Percentiles rank a stretch among this genome's conserved stretches.
Evolutionary conservation across 1,140 invertebrate genomes (phyloP).

Genomic region (Drosophila equinoxialis): DNA sequence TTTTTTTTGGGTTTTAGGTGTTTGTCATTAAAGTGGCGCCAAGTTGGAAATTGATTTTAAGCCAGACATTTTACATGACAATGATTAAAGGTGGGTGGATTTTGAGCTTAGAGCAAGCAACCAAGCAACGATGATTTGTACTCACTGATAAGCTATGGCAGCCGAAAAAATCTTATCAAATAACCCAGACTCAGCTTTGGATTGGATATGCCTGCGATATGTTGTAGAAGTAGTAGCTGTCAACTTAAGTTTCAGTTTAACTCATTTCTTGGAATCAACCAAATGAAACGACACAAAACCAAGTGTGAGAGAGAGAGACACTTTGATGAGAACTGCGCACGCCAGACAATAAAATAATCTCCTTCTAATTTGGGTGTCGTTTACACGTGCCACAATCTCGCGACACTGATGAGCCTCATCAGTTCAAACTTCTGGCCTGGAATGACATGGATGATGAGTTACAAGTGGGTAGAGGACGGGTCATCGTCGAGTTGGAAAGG

Average conservation of each 20-base stretch:
- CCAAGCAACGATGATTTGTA: constrained; percentile 31
- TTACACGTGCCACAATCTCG: constrained; percentile 70
- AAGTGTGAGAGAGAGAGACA: constrained; percentile 17
- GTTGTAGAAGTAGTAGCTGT: constrained; percentile 25
- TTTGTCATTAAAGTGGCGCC: constrained; percentile 73
- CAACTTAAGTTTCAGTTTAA: constrained; percentile 25
- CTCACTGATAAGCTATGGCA: constrained; percentile 37
- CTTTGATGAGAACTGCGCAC: constrained; percentile 19
- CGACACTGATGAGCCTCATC: constrained; percentile 63
- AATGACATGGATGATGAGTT: constrained; percentile 34
- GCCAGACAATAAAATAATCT: constrained; percentile 72
- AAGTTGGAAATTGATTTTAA: constrained; percentile 70
- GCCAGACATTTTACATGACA: constrained; percentile 71
- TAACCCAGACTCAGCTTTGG: constrained; percentile 25
- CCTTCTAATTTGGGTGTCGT: constrained; percentile 76
- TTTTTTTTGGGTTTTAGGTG: constrained; percentile 27
- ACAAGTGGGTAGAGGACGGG: constrained; percentile 30
- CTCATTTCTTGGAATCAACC: constrained; percentile 41
- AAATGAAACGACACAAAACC: constrained; percentile 9
- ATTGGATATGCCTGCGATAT: constrained; percentile 2
- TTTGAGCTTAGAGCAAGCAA: not conserved
- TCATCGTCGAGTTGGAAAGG: constrained; percentile 16
- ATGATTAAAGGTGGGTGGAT: constrained; percentile 28
- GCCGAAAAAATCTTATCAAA: constrained; percentile 45
- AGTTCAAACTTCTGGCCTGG: constrained; percentile 10